Percentiles rank a stretch among this genome's conserved stretches.
phyloP scores from a whole-genome alignment of 2,797 vertebrate species.

The Alcedo atthis region DNA sequence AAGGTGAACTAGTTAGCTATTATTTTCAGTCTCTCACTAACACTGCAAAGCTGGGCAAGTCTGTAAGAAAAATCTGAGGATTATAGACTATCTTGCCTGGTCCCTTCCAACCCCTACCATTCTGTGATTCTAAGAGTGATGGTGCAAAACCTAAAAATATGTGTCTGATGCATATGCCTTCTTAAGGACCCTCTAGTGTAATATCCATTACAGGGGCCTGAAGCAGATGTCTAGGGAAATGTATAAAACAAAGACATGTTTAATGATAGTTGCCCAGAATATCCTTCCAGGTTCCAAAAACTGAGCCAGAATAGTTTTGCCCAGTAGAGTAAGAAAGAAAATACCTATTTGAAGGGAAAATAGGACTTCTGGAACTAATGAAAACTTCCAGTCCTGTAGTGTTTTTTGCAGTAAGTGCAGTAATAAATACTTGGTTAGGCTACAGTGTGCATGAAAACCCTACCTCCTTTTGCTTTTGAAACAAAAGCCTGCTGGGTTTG shows the following conservation, averaged over 20 bases:
- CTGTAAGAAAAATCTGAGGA: background rate
- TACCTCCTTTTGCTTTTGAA: background rate
- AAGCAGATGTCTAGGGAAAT: background rate
- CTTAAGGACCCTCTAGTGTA: background rate
- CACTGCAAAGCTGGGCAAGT: background rate
- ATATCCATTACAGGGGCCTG: background rate
- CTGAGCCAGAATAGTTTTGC: background rate
- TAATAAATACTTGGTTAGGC: background rate
- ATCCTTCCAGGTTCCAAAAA: background rate
- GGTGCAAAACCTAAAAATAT: background rate
- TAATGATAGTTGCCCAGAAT: background rate
- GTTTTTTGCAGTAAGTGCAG: background rate
- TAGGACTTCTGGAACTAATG: background rate
- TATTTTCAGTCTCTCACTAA: background rate
- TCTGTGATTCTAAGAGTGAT: background rate
- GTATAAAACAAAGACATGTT: background rate
- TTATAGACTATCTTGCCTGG: background rate
- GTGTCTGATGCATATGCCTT: background rate
- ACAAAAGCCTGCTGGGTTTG: background rate
- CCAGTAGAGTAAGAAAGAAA: background rate
- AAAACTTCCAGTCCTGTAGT: background rate
- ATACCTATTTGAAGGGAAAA: background rate
- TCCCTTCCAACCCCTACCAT: too few species aligned
- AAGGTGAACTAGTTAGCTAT: background rate
- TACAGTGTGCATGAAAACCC: background rate